Percentiles rank a stretch among this genome's conserved stretches.
phyloP scores from a whole-genome alignment of 2,797 vertebrate species.

The Galaxias olidus region DNA sequence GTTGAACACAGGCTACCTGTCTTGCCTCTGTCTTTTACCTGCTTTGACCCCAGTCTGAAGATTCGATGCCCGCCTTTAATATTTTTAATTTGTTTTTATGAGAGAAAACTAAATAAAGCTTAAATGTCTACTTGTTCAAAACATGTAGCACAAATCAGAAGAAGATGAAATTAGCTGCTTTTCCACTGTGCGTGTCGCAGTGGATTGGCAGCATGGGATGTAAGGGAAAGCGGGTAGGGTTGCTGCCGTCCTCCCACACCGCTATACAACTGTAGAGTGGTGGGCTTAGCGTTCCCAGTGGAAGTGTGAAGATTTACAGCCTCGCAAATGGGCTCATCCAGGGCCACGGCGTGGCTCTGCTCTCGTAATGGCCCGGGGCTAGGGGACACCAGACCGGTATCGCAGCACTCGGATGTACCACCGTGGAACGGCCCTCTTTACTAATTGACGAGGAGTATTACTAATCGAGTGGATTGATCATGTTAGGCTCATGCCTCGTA shows the following conservation, averaged over 20 bases:
- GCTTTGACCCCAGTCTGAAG: not conserved
- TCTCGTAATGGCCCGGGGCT: not conserved
- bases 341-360: not conserved
- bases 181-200: not conserved
- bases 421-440: not conserved
- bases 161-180: not conserved
- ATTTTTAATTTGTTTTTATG: not conserved
- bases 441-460: no score
- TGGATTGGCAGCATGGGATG: not conserved
- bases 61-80: not conserved
- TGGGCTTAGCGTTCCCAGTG: constrained; percentile 2
- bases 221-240: not conserved
- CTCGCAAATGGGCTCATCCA: constrained; percentile 11
- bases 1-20: constrained; percentile 32
- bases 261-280: not conserved
- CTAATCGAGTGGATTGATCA: no score
- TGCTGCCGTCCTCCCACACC: not conserved
- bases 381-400: not conserved
- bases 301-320: constrained; percentile 17
- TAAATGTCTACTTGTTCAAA: not conserved
- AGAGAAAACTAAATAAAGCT: not conserved
- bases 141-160: not conserved
- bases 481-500: not conserved
- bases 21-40: constrained; percentile 22
- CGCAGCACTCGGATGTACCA: not conserved